These are phyloP conservation scores for Galbula dea DNA, from an alignment of 2,113 vertebrate species.

Conservation along the genomic window DNA sequence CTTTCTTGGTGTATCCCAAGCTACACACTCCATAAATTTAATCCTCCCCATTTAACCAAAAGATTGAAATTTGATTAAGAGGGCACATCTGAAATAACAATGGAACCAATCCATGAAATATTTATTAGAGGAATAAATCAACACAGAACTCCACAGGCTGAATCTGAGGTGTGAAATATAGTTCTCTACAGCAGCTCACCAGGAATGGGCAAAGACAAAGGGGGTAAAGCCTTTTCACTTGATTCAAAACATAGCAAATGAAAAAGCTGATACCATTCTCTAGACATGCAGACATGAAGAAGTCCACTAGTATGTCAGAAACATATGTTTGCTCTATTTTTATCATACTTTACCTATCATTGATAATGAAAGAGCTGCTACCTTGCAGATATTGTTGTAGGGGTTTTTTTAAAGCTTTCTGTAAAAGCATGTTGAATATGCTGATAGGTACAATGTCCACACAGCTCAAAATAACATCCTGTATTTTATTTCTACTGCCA, in stretches of 20 bases:
- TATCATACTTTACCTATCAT: background rate
- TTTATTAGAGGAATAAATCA: conserved; percentile 31
- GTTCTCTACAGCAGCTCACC: background rate
- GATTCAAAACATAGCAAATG: background rate
- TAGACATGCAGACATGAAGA: background rate
- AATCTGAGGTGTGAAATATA: background rate
- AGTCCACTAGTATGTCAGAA: background rate
- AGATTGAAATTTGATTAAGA: conserved; percentile 18
- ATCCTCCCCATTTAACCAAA: background rate
- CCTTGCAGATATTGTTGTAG: background rate
- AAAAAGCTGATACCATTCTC: background rate
- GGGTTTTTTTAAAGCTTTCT: background rate
- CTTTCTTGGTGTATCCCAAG: background rate
- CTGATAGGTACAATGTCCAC: background rate
- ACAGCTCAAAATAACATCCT: background rate
- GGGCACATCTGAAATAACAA: background rate
- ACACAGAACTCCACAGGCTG: background rate
- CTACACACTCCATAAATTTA: background rate
- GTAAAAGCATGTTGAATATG: background rate
- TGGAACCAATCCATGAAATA: background rate
- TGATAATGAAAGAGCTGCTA: background rate
- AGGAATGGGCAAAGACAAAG: background rate
- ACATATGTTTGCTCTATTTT: background rate
- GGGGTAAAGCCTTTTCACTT: background rate
- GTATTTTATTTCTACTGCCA: background rate